Percentiles rank a stretch among this genome's conserved stretches.
phyloP scores from a whole-genome alignment of 1,140 invertebrate species.

The Solenopsis invicta region DNA sequence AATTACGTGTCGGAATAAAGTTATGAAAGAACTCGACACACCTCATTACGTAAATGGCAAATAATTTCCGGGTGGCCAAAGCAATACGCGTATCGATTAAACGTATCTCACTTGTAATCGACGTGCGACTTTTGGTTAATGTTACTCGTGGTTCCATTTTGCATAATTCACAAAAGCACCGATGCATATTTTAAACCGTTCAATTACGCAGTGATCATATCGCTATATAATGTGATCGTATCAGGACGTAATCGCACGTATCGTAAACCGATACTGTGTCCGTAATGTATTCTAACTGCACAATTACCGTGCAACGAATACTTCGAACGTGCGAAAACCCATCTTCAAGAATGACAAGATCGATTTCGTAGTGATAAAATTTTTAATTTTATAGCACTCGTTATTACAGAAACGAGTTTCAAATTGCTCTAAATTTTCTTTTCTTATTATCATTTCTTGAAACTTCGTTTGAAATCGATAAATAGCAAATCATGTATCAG shows the following conservation, averaged over 20 bases:
- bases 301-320: conserved; percentile 4
- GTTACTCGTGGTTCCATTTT: conserved; percentile 12
- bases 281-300: not conserved
- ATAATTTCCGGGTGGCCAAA: conserved; percentile 35
- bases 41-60: conserved; percentile 1
- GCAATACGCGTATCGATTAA: conserved; percentile 20
- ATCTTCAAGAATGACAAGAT: not conserved
- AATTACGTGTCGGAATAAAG: conserved; percentile 15
- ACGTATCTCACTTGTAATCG: conserved; percentile 2
- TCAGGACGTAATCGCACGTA: not conserved
- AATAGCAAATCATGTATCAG: not conserved
- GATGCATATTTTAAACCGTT: conserved; percentile 1
- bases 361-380: not conserved
- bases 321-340: not conserved
- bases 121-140: conserved; percentile 19
- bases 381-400: conserved; percentile 5
- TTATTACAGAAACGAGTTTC: conserved; percentile 5
- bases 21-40: conserved; percentile 10
- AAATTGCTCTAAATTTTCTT: not conserved
- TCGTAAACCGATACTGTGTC: not conserved
- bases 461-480: not conserved
- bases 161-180: conserved; percentile 58
- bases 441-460: not conserved
- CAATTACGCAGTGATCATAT: not conserved
- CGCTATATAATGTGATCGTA: not conserved